Evolutionary conservation across 2,113 vertebrate genomes (phyloP).

Genomic region (Alectura lathami): DNA sequence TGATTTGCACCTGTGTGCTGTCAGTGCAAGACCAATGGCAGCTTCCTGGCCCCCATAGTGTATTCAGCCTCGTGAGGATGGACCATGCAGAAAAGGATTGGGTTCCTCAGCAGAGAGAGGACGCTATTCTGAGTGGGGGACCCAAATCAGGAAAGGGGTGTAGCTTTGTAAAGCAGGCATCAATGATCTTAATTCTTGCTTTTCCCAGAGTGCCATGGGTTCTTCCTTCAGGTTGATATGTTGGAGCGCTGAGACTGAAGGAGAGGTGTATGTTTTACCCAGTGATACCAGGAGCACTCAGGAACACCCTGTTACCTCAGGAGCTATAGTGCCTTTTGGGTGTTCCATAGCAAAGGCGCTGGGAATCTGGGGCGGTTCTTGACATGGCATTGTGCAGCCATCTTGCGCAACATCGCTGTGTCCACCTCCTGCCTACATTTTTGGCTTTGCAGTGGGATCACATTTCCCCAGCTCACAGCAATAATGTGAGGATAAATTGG

Average conservation of each 20-base stretch:
- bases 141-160: neutral
- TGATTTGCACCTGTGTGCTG: neutral
- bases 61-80: accelerated
- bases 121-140: neutral
- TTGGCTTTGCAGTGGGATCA: neutral
- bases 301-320: neutral
- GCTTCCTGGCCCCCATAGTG: neutral
- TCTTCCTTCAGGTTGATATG: neutral
- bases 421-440: neutral
- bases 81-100: neutral
- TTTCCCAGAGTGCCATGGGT: neutral
- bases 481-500: accelerated
- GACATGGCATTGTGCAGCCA: neutral
- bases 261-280: neutral
- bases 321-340: neutral
- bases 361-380: neutral
- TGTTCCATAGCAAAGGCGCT: neutral
- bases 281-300: neutral
- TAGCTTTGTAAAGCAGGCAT: neutral
- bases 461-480: neutral
- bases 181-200: neutral
- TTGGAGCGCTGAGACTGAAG: neutral
- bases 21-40: neutral
- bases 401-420: accelerated
- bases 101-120: neutral